These are phyloP conservation scores for Byasa hedistus DNA, from an alignment of 2,888 invertebrate genomes.

Conservation along the genomic window DNA sequence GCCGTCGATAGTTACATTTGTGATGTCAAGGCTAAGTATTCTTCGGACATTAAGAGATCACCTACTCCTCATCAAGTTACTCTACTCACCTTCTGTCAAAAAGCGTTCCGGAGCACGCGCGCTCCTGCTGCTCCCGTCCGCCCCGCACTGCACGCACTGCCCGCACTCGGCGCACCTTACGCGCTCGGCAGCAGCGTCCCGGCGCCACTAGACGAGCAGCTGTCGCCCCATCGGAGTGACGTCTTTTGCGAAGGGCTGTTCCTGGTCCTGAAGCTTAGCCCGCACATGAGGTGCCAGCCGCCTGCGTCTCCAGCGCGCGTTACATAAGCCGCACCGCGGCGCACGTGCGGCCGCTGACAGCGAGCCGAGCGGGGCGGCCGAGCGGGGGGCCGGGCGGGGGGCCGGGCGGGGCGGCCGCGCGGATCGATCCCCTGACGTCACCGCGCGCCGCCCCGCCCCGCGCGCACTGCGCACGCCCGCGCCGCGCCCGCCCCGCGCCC, in stretches of 20 bases:
- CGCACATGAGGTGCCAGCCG: slow-evolving; percentile 89
- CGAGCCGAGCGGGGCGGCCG: slow-evolving; percentile 50
- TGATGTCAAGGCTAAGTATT: too few relatives aligned
- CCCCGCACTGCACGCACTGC: neutral
- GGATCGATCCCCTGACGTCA: slow-evolving; percentile 76
- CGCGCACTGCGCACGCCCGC: slow-evolving; percentile 36
- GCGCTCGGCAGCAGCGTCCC: slow-evolving; percentile 30
- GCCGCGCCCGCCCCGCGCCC: neutral
- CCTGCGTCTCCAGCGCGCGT: slow-evolving; percentile 49
- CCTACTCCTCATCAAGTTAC: too few relatives aligned
- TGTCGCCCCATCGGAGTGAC: slow-evolving; percentile 97
- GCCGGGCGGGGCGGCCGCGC: slow-evolving; percentile 37
- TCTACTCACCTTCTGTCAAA: too few relatives aligned
- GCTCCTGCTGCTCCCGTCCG: too few relatives aligned
- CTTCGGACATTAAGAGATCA: too few relatives aligned
- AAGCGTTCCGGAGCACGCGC: too few relatives aligned
- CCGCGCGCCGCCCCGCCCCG: slow-evolving; percentile 36
- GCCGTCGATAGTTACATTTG: too few relatives aligned
- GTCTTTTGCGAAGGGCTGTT: slow-evolving; percentile 98
- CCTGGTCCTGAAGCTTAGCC: slow-evolving; percentile 96
- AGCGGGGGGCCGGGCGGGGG: too few relatives aligned
- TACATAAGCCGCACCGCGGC: slow-evolving; percentile 55
- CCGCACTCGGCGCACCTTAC: neutral
- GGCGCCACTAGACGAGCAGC: slow-evolving; percentile 75
- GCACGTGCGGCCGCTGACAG: slow-evolving; percentile 49